These are phyloP conservation scores for Augochlora pura DNA, from an alignment of 1,140 invertebrate genomes.

Conservation along the genomic window DNA sequence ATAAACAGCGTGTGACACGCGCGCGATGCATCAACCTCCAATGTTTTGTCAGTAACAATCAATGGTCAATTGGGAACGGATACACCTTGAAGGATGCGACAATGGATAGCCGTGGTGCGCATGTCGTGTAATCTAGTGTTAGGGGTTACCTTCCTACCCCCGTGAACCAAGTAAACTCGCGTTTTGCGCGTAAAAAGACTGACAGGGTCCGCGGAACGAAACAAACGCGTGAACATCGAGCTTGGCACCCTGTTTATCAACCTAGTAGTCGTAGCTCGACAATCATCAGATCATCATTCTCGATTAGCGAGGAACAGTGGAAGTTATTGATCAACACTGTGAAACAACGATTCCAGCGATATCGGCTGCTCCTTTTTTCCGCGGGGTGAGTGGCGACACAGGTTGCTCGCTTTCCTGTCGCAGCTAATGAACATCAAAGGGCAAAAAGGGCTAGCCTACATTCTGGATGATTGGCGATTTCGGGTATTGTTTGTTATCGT, in stretches of 20 bases:
- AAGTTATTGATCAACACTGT: constrained; percentile 69
- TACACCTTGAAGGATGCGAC: constrained; percentile 44
- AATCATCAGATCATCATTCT: constrained; percentile 25
- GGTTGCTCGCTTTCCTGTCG: constrained; percentile 24
- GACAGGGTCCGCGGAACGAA: constrained; percentile 3
- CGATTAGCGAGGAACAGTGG: constrained; percentile 28
- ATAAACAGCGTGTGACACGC: constrained; percentile 1
- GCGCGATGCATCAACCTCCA: not conserved
- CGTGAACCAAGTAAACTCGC: constrained; percentile 38
- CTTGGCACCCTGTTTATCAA: no score
- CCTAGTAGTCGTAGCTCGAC: not conserved
- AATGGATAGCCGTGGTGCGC: constrained; percentile 51
- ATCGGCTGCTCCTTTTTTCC: constrained; percentile 25
- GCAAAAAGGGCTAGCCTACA: no score
- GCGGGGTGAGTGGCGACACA: constrained; percentile 43
- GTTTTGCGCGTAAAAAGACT: constrained; percentile 52
- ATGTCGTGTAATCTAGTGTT: constrained; percentile 52
- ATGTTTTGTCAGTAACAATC: constrained; percentile 18
- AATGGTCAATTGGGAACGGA: constrained; percentile 46
- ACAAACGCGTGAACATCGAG: no score
- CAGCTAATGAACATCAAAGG: not conserved
- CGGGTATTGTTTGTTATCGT: constrained; percentile 6
- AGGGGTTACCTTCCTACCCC: constrained; percentile 45
- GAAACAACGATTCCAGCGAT: constrained; percentile 29
- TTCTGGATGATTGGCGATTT: not conserved